Evolutionary conservation across 2,797 vertebrate species (phyloP), one percentile per base, ranked within the genome.

Genomic region (Remorina albescens): DNA sequence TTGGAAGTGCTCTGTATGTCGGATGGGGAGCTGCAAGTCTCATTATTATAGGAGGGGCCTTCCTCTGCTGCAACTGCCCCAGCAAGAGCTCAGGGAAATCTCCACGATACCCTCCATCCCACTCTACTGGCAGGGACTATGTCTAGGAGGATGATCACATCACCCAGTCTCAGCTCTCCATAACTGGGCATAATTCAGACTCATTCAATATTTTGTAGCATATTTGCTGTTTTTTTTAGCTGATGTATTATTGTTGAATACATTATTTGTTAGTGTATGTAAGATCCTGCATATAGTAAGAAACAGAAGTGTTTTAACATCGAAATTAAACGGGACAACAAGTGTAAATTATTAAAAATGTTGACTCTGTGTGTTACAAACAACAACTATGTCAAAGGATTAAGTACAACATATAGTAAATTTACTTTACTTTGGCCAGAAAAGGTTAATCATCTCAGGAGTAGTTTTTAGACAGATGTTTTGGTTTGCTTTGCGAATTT

Each of bases 1-100:
- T 99, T 67, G 98, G 98, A 23, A 95, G 95, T 10, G 98, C 97
- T 47, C 93, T 99, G 66, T 99, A 95, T 50, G 93, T 97, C 1
- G 98, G 97, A 25, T 99, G 98, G 98, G 98, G 95, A 16, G 92
- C 95, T 4, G 92, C 96, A 47, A 90, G 91, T 34, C 94, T 99
- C 62, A 88, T 85, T 53, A 77, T 98, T 0, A 91, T 99, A 15
- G 98, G 98, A 21, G 97, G 98, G 1, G 82, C 89, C 74, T 95
- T 99, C 84, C 95, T 99, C 54, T 96, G 96, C 89, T 98, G 96
- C 58, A 95, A 92, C 57, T 95, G 96, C 85, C 85, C 94, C 21
- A 44, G 30, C 0, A 32, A 77, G 18, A n/a, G 1, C 0, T 75
- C 90, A 2, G 74, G 42, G 32, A 88, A 83, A 46, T 1, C 63